Evolutionary conservation across 1,140 invertebrate genomes (phyloP), one percentile per base, ranked within the genome.

Genomic region (Bombus impatiens): DNA sequence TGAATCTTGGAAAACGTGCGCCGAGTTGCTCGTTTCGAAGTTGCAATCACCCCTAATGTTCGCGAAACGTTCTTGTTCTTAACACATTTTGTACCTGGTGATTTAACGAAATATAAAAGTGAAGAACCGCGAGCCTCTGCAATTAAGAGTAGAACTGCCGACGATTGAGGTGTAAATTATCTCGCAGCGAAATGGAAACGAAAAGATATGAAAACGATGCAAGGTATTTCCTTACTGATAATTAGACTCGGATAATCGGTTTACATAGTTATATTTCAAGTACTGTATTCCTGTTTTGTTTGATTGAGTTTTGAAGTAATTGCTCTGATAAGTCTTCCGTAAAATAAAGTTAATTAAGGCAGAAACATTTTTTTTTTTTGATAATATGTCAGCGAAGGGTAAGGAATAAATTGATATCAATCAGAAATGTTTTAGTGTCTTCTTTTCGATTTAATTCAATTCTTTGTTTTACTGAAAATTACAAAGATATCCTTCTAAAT

Each of bases 1-100:
- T 32, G 44, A 77, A 47, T 77, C 72, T 35, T 47, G 37, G 37
- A 47, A 57, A 76, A 76, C 32, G 47, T 76, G 44, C n/a, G 42
- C 22, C 44, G n/a, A 32, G 44, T 37, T 57, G 44, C 32, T 13
- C 10, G 42, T 47, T 75, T 12, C 18, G 6, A 15, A 37, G 5
- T 25, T 32, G 0, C 59, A 42, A 35, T 70, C 18, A 10, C 25
- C 25, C 10, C 3, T 40, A 40, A 71, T 25, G 35, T 28, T n/a
- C 59, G 12, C 22, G 67, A 22, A 28, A 40, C 25, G 37, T 12
- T 40, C 37, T 25, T 28, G 22, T 70, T 28, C 12, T 40, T 13
- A 28, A 40, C 10, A 5, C 59, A n/a, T 62, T 28, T 62, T 12
- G 2, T 12, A 62, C 59, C 57, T 3, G 59, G 4, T 62, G 59